Percentiles rank a stretch among this genome's conserved stretches.
These are phyloP conservation scores for Tachycineta bicolor DNA, from an alignment of 2,113 vertebrate species.

Conservation along the genomic window DNA sequence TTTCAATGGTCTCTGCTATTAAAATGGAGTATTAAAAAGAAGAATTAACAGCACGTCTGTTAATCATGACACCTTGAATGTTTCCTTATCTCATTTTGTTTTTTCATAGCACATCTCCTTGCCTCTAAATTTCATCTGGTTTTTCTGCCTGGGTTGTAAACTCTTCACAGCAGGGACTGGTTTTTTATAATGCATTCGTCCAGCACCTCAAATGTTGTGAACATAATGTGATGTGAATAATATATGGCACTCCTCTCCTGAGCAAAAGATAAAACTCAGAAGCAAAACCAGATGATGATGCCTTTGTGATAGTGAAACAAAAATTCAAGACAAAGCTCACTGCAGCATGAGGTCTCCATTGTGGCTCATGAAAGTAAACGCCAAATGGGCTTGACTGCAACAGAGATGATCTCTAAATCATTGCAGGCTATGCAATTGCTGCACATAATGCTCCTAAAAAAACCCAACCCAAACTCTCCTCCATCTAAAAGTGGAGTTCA, in stretches of 20 bases:
- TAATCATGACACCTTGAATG: not conserved
- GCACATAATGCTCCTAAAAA: slow-evolving; percentile 21
- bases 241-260: slow-evolving; percentile 8
- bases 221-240: slow-evolving; percentile 46
- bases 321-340: not conserved
- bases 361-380: slow-evolving; percentile 49
- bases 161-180: slow-evolving; percentile 18
- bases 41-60: slow-evolving; percentile 15
- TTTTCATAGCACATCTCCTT: not conserved
- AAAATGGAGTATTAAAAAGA: not conserved
- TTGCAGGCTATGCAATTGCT: slow-evolving; percentile 18
- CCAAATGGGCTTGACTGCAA: slow-evolving; percentile 37
- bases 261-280: slow-evolving; percentile 10
- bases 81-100: not conserved
- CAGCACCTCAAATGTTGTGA: slow-evolving; percentile 43
- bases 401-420: slow-evolving; percentile 52
- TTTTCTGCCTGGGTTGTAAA: slow-evolving; percentile 33
- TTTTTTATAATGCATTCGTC: slow-evolving; percentile 36
- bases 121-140: not conserved
- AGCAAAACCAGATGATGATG: slow-evolving; percentile 15
- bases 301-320: slow-evolving; percentile 32
- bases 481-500: not conserved
- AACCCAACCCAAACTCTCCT: not conserved
- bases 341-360: slow-evolving; percentile 52
- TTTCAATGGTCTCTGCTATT: not conserved